Evolutionary conservation across 2,113 vertebrate genomes (phyloP).

Genomic region (Anguilla rostrata): DNA sequence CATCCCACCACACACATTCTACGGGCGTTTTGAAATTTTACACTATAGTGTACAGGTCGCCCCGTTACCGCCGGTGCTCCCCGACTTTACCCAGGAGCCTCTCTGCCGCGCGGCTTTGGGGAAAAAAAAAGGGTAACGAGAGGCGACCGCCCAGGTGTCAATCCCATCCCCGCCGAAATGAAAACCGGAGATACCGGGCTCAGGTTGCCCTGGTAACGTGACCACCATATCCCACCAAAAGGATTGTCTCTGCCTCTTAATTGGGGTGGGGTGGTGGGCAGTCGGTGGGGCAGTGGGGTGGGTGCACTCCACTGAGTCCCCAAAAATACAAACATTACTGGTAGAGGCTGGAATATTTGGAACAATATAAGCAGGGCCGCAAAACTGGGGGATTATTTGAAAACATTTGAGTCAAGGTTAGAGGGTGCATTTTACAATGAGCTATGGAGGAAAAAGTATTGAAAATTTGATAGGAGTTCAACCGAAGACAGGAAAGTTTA

Average conservation of each 20-base stretch:
- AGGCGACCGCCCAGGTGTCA: neutral
- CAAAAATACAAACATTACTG: neutral
- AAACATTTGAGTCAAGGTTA: too few relatives aligned
- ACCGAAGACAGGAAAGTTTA: neutral
- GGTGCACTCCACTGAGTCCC: too few relatives aligned
- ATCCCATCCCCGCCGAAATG: neutral
- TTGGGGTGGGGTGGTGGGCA: too few relatives aligned
- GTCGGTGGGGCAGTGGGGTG: too few relatives aligned
- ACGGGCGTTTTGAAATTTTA: too few relatives aligned
- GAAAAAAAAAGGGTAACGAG: neutral
- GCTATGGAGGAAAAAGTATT: neutral
- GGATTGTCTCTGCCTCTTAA: too few relatives aligned
- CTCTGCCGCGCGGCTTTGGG: neutral
- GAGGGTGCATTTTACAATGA: too few relatives aligned
- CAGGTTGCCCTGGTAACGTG: neutral
- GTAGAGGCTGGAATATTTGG: neutral
- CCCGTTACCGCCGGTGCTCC: neutral
- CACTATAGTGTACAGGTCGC: too few relatives aligned
- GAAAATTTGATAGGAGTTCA: neutral
- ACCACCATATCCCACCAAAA: too few relatives aligned
- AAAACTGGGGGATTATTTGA: too few relatives aligned
- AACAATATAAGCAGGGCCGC: too few relatives aligned
- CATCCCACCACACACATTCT: neutral
- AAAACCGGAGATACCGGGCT: neutral
- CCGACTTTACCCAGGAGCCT: neutral